A percentile compares a stretch with the other conserved stretches of the same genome.
These are phyloP conservation scores for Lepidochrysops patricia DNA, from an alignment of 2,888 invertebrate species.

Conservation along the genomic window DNA sequence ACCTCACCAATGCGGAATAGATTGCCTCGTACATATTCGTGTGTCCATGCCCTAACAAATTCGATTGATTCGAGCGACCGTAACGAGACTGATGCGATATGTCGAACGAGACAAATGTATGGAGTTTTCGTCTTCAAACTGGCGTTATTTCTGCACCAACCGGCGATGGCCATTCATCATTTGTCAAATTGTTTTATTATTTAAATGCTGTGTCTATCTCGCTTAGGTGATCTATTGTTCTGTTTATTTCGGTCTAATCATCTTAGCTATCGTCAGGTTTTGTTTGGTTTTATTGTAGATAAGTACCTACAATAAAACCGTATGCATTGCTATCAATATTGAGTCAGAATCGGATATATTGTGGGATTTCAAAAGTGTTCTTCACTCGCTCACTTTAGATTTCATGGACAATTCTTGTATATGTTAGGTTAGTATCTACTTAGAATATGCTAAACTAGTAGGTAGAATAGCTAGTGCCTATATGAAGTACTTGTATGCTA, in stretches of 20 bases:
- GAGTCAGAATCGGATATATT: no score
- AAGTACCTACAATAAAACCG: no score
- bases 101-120: slow-evolving; percentile 12
- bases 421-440: no score
- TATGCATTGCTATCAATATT: neutral
- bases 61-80: slow-evolving; percentile 31
- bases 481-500: neutral
- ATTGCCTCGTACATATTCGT: neutral
- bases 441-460: neutral
- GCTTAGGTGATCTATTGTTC: slow-evolving; percentile 1
- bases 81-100: slow-evolving; percentile 25
- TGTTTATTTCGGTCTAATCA: neutral
- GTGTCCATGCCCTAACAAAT: slow-evolving; percentile 12
- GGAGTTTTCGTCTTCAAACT: neutral
- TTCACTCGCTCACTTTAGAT: no score
- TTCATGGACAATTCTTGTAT: no score
- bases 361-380: no score
- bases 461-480: neutral
- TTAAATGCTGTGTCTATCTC: neutral
- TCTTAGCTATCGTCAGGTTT: neutral
- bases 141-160: neutral
- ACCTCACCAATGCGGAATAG: no score
- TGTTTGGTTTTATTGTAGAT: neutral
- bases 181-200: slow-evolving; percentile 5
- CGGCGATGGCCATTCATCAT: neutral